phyloP scores from a whole-genome alignment of 2,797 vertebrate species.

The Lepidocolaptes lacrymiger region DNA sequence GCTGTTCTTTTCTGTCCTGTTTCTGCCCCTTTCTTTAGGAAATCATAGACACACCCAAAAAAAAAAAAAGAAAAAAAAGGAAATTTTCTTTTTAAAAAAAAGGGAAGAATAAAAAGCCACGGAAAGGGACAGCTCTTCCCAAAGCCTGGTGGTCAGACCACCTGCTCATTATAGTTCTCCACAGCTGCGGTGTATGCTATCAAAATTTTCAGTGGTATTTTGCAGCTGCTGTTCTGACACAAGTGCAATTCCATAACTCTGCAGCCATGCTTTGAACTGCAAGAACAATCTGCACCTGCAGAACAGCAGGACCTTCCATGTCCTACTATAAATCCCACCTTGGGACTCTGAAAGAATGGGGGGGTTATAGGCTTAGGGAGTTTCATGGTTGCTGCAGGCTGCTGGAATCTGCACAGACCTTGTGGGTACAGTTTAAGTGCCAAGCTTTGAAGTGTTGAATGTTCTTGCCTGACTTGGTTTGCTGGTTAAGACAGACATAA shows the following conservation, averaged over 20 bases:
- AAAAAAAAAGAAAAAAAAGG: background rate
- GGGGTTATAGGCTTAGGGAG: background rate
- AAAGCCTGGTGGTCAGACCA: background rate
- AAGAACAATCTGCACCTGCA: background rate
- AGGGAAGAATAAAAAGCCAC: background rate
- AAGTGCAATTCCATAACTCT: background rate
- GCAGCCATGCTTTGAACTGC: background rate
- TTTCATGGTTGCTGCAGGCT: background rate
- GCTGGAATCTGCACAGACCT: background rate
- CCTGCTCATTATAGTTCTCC: background rate
- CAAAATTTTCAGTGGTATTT: background rate
- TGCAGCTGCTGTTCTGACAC: background rate
- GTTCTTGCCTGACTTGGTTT: background rate
- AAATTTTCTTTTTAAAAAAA: too few relatives aligned
- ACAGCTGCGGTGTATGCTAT: background rate
- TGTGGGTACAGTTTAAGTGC: conserved; percentile 1
- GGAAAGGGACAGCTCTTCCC: background rate
- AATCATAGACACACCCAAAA: background rate
- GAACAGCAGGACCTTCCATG: background rate
- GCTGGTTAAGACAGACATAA: background rate
- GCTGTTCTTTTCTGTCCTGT: background rate
- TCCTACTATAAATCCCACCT: background rate
- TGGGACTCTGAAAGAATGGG: background rate
- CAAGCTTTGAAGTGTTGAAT: background rate
- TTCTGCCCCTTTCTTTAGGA: background rate